Evolutionary conservation across 2,888 invertebrate genomes (phyloP).

Genomic region (Rambutsinella grinnellia): DNA sequence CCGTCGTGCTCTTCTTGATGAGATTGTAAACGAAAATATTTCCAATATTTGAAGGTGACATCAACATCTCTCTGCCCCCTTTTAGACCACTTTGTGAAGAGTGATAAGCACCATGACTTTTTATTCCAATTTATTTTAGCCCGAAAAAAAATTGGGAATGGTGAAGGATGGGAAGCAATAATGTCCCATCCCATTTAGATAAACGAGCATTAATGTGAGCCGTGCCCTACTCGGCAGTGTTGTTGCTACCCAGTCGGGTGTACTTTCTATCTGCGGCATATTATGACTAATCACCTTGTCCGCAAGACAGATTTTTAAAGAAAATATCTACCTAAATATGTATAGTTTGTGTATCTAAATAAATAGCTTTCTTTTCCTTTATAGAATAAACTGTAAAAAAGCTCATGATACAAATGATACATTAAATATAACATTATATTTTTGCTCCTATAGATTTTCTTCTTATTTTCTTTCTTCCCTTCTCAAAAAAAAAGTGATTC

Average conservation of each 20-base stretch:
- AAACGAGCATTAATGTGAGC: slow-evolving; percentile 10
- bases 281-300: slow-evolving; percentile 33
- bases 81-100: no score
- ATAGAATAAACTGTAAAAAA: no score
- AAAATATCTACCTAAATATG: slow-evolving; percentile 8
- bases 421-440: slow-evolving; percentile 21
- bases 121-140: no score
- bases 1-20: no score
- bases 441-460: slow-evolving; percentile 17
- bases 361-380: background rate
- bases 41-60: no score
- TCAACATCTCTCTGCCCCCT: no score
- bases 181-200: slow-evolving; percentile 44
- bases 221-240: background rate
- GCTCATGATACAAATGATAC: background rate
- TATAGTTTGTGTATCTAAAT: background rate
- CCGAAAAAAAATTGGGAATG: background rate
- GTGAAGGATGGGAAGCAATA: slow-evolving; percentile 5
- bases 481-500: slow-evolving; percentile 40
- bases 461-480: slow-evolving; percentile 7
- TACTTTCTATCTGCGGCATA: background rate
- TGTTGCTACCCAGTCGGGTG: background rate
- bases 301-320: slow-evolving; percentile 34
- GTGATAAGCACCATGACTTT: no score
- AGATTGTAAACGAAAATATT: no score